These are phyloP conservation scores for Periparus ater DNA, from an alignment of 2,797 vertebrate genomes.

Conservation along the genomic window DNA sequence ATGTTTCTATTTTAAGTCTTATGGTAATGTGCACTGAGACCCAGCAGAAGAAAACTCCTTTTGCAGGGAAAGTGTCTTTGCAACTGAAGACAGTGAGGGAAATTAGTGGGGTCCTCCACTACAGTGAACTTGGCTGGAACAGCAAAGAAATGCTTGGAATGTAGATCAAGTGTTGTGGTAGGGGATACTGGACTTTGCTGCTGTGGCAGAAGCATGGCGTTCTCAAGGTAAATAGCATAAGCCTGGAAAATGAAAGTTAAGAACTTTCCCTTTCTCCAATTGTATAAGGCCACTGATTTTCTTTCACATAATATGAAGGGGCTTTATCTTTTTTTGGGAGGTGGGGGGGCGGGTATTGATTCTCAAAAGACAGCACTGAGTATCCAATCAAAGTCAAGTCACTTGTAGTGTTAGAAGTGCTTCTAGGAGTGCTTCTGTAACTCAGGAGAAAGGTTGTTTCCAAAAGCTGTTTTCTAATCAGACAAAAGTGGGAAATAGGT, in stretches of 20 bases:
- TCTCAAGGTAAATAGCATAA: not conserved
- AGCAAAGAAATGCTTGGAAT: not conserved
- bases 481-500: not conserved
- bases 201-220: not conserved
- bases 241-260: not conserved
- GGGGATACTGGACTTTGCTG: not conserved
- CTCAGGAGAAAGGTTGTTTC: not conserved
- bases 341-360: rapidly evolving
- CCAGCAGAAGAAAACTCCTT: not conserved
- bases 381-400: not conserved
- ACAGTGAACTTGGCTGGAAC: not conserved
- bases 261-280: not conserved
- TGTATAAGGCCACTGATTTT: not conserved
- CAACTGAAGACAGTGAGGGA: not conserved
- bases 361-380: not conserved
- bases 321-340: not conserved
- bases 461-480: not conserved
- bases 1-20: not conserved
- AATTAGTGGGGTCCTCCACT: not conserved
- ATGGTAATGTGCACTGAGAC: not conserved
- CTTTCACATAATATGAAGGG: not conserved
- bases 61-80: not conserved
- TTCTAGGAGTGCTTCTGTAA: not conserved
- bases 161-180: not conserved
- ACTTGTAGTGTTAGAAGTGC: not conserved